Evolutionary conservation across 2,888 invertebrate species (phyloP), one percentile per base, ranked within the genome.

Genomic region (Lapara coniferarum): DNA sequence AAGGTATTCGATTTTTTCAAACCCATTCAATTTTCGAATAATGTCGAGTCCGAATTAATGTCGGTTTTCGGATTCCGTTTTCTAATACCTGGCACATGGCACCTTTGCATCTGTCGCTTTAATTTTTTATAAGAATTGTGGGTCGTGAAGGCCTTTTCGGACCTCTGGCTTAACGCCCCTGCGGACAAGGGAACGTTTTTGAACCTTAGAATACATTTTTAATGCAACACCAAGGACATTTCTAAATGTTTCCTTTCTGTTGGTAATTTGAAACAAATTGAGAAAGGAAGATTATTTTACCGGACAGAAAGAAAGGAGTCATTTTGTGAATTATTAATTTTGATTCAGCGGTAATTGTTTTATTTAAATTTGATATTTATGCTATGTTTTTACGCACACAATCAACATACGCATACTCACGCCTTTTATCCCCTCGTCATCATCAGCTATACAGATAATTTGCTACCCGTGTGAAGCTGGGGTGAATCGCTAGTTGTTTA

Each of bases 101-200:
- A 76, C 76, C 73, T 73, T 77, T 71, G 75, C 86, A 85, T 85
- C 86, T 86, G 86, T 81, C 76, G 75, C 69, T 73, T 71, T 44
- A 53, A 69, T 52, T 44, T 19, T 25, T 68, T 51, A 53, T 68
- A 68, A 59, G 52, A 52, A 57, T 56, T 19, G 67, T 58, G 52
- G 53, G 46, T 59, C 16, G 59, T 46, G 46, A 44, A 37, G 52
- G 53, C 37, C 25, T 10, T 51, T 66, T 66, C 16, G 63, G 63
- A 12, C 57, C 30, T n/a, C 30, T 44, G 59, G 52, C 52, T 68
- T 68, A 12, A 63, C 10, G 63, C 19, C 46, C 49, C 16, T 16
- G 44, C 19, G 63, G 63, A 49, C 46, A 25, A 25, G 3, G 14
- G 59, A 10, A n/a, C 44, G 13, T 46, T 63, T 63, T 19, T n/a